Conservation (phyloP, 2,797 vertebrate species). For the Microhierax caerulescens region DNA sequence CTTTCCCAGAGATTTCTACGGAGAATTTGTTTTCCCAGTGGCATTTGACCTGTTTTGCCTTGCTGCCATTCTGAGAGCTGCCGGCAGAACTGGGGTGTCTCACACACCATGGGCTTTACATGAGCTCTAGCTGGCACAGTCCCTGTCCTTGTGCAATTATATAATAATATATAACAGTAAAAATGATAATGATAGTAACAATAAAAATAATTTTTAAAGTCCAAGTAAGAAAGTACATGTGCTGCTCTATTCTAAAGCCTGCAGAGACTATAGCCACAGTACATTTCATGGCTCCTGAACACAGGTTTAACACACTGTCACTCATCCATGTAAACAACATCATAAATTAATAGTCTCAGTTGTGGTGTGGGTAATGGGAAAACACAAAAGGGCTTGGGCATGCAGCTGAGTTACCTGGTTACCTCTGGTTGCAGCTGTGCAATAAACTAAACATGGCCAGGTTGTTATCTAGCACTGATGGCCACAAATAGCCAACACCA, state of each 20-base stretch:
- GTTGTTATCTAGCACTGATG: not conserved
- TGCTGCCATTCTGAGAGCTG: not conserved
- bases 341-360: not conserved
- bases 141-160: not conserved
- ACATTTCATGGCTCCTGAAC: not conserved
- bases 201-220: not conserved
- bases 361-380: not conserved
- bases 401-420: not conserved
- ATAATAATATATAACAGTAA: not conserved
- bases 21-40: not conserved
- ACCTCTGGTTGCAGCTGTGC: not conserved
- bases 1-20: not conserved
- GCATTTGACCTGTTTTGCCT: not conserved
- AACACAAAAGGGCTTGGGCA: not conserved
- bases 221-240: not conserved
- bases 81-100: not conserved
- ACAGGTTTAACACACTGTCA: not conserved
- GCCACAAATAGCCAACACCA: not conserved
- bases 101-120: rapidly evolving
- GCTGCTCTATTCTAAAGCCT: not conserved
- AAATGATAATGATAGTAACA: not conserved
- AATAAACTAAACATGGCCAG: not conserved
- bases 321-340: not conserved
- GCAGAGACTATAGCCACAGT: not conserved
- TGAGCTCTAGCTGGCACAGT: not conserved